These are phyloP conservation scores for Lasioglossum pauxillum DNA, from an alignment of 2,888 invertebrate species.

Conservation along the genomic window DNA sequence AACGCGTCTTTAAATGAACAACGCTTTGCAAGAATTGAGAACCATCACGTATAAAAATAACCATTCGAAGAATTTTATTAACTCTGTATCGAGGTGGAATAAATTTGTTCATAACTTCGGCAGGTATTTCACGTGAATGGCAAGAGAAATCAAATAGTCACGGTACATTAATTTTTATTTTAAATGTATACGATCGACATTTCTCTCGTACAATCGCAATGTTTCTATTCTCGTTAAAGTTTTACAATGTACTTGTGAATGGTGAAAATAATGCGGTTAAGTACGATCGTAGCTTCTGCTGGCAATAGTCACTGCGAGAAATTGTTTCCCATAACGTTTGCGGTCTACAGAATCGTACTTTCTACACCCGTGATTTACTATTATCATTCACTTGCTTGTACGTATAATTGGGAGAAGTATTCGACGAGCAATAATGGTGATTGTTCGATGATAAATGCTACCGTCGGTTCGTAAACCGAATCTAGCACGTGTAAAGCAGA, in stretches of 20 bases:
- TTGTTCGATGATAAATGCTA: background rate
- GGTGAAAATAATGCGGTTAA: conserved; percentile 35
- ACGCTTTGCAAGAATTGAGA: background rate
- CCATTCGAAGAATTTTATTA: background rate
- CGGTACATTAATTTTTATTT: background rate
- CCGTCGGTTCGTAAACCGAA: background rate
- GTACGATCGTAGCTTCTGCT: background rate
- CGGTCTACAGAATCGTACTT: background rate
- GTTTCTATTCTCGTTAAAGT: background rate
- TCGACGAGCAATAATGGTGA: background rate
- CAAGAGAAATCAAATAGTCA: background rate
- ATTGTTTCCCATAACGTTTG: conserved; percentile 11
- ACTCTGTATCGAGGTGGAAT: background rate
- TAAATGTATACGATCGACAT: background rate
- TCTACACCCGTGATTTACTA: background rate
- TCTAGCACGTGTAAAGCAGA: background rate
- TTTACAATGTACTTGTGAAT: background rate
- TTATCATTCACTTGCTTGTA: background rate
- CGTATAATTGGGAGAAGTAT: background rate
- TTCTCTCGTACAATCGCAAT: conserved; percentile 22
- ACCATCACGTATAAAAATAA: background rate
- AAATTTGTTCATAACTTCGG: background rate
- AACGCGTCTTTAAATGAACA: background rate
- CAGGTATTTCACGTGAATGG: background rate
- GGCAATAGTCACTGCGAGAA: background rate